These are phyloP conservation scores for Ips nitidus DNA, from an alignment of 1,140 invertebrate species.

Conservation along the genomic window DNA sequence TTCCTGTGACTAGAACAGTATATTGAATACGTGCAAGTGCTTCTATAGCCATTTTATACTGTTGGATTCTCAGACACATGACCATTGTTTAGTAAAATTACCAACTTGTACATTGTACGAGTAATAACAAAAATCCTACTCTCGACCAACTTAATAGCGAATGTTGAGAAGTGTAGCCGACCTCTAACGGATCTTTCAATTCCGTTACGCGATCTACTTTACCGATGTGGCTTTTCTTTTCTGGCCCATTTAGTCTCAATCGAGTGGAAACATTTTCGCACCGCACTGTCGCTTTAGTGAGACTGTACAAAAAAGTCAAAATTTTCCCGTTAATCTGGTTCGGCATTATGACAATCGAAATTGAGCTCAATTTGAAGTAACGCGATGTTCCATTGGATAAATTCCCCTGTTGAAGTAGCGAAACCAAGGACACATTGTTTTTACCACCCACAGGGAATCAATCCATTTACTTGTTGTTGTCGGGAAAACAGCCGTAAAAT, in stretches of 20 bases:
- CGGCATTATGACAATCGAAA: no score
- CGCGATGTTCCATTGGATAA: no score
- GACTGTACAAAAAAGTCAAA: background rate
- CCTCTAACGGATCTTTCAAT: conserved; percentile 18
- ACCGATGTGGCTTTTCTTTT: conserved; percentile 13
- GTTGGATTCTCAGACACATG: no score
- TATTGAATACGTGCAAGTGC: no score
- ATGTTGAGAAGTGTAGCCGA: conserved; percentile 4
- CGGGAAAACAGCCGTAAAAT: conserved; percentile 1
- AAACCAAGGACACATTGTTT: conserved; percentile 6
- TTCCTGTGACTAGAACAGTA: no score
- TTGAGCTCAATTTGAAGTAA: no score
- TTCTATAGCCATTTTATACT: no score
- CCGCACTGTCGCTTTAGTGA: background rate
- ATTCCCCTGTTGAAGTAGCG: no score
- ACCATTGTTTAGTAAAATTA: no score
- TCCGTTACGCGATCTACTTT: conserved; percentile 26
- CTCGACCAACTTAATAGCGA: background rate
- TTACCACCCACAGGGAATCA: conserved; percentile 2
- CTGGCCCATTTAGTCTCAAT: conserved; percentile 19
- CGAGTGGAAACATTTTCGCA: conserved; percentile 17
- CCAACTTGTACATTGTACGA: no score
- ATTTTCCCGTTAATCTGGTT: no score
- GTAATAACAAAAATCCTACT: no score
- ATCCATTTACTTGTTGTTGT: conserved; percentile 9